Percentiles rank a stretch among this genome's conserved stretches.
Evolutionary conservation across 64 coral and sea anemone genomes (phyloP).

Genomic region (Pocillopora damicornis): DNA sequence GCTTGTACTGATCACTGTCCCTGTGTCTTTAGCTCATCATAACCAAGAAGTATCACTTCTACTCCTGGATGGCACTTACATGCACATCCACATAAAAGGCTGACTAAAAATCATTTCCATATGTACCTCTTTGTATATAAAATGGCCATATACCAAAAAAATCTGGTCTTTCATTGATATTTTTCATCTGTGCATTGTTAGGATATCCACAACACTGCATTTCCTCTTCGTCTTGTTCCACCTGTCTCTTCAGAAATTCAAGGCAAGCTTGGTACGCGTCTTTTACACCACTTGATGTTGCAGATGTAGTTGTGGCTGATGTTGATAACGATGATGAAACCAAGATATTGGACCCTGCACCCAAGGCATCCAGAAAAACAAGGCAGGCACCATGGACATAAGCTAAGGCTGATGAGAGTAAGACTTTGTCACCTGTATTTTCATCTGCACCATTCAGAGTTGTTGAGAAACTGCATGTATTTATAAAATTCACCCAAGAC

Average conservation of each 20-base stretch:
- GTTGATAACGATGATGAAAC: not conserved
- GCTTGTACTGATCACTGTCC: no score
- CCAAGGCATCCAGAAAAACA: conserved; percentile 90
- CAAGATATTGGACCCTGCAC: conserved; percentile 51
- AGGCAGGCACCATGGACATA: conserved; percentile 91
- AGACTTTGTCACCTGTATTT: not conserved
- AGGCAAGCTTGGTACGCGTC: conserved; percentile 68
- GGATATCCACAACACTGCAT: not conserved
- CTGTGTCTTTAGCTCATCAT: no score
- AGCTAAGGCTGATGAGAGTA: conserved; percentile 55
- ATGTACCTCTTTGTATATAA: conserved; percentile 75
- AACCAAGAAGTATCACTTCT: no score
- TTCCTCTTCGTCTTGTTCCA: conserved; percentile 13
- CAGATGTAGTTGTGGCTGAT: conserved; percentile 1
- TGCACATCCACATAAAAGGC: no score
- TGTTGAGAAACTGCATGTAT: conserved; percentile 44
- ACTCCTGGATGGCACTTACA: no score
- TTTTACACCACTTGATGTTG: conserved; percentile 36
- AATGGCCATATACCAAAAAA: conserved; percentile 84
- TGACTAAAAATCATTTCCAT: not conserved
- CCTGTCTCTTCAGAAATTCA: conserved; percentile 60
- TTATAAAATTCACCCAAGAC: conserved; percentile 94
- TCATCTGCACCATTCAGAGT: not conserved
- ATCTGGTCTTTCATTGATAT: conserved; percentile 1
- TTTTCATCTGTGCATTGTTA: not conserved